Percentiles rank a stretch among this genome's conserved stretches.
Evolutionary conservation across 1,140 invertebrate species (phyloP).

Genomic region (Meloidogyne hapla): DNA sequence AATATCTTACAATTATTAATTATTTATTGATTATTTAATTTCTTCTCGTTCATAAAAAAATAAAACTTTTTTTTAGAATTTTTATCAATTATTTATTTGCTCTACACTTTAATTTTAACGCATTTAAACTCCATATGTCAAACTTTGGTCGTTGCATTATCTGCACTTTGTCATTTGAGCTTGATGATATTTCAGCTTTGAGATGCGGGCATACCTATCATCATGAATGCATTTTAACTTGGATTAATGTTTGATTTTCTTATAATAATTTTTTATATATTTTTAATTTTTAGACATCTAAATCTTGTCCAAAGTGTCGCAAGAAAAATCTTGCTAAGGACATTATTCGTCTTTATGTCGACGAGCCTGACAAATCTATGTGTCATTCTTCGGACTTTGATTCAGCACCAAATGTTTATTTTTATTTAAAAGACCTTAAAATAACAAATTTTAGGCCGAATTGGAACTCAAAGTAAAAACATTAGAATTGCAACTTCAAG

Average conservation of each 20-base stretch:
- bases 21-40: too few relatives aligned
- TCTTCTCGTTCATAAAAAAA: too few relatives aligned
- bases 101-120: not conserved
- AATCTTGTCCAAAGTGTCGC: slow-evolving; percentile 30
- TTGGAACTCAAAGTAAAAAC: not conserved
- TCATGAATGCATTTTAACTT: slow-evolving; percentile 24
- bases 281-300: slow-evolving; percentile 29
- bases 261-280: slow-evolving; percentile 7
- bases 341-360: slow-evolving; percentile 26
- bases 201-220: slow-evolving; percentile 31
- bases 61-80: not conserved
- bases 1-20: too few relatives aligned
- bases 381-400: not conserved
- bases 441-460: not conserved
- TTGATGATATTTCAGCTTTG: slow-evolving; percentile 17
- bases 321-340: slow-evolving; percentile 21
- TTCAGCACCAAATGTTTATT: not conserved
- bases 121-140: not conserved
- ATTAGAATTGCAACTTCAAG: not conserved
- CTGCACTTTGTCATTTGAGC: slow-evolving; percentile 19
- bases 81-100: not conserved
- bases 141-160: slow-evolving; percentile 24
- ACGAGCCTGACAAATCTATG: slow-evolving; percentile 25
- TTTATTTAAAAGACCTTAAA: not conserved
- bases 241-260: slow-evolving; percentile 14